These are phyloP conservation scores for Paramacrobiotus metropolitanus DNA, from an alignment of 1,140 invertebrate species.

Conservation along the genomic window DNA sequence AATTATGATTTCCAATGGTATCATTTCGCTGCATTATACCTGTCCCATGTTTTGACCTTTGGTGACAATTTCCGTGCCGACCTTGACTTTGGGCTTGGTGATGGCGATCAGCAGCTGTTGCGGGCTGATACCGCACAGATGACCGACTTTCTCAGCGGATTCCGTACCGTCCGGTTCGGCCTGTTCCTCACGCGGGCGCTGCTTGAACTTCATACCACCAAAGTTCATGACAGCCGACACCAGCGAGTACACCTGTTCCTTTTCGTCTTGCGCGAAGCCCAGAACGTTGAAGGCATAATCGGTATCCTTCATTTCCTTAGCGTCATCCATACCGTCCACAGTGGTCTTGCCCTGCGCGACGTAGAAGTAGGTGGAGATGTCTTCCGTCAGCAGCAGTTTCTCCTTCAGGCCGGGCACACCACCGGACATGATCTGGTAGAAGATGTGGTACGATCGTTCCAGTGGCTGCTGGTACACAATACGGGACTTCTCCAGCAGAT, in stretches of 20 bases:
- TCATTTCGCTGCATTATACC: no score
- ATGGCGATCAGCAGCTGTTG: constrained; percentile 12
- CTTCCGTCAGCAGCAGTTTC: constrained; percentile 42
- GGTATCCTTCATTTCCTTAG: constrained; percentile 3
- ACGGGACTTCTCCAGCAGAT: constrained; percentile 33
- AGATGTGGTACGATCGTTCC: constrained; percentile 33
- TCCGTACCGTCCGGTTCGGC: constrained; percentile 30
- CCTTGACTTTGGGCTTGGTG: constrained; percentile 83
- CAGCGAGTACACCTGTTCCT: constrained; percentile 32
- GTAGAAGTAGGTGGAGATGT: constrained; percentile 44
- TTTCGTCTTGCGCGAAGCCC: constrained; percentile 32
- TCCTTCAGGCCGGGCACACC: constrained; percentile 21
- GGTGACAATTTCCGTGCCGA: constrained; percentile 95
- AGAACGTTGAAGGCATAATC: constrained; percentile 33
- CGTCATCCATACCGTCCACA: constrained; percentile 54
- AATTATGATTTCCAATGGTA: no score
- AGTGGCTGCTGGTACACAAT: constrained; percentile 26
- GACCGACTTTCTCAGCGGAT: not conserved
- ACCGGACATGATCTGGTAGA: constrained; percentile 29
- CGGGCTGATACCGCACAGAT: constrained; percentile 1
- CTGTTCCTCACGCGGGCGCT: constrained; percentile 37
- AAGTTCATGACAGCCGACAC: constrained; percentile 37
- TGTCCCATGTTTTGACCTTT: constrained; percentile 54
- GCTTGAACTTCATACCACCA: constrained; percentile 37
- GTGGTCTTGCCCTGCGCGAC: constrained; percentile 72